phyloP scores from a whole-genome alignment of 2,797 vertebrate genomes.

The Lepidocolaptes lacrymiger region DNA sequence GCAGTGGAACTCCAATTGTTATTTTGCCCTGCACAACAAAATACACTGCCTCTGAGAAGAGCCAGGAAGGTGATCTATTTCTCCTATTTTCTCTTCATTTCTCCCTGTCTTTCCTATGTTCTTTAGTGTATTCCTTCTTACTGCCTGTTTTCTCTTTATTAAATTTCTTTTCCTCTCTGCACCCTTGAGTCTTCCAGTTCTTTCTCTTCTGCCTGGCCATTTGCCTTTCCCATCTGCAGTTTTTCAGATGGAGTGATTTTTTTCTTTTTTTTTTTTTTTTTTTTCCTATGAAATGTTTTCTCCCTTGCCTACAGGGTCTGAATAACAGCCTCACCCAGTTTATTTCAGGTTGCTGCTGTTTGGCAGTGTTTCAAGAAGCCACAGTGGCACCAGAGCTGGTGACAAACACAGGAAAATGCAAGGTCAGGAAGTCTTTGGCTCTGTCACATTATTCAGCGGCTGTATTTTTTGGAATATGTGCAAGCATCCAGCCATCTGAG shows the following conservation, averaged over 20 bases:
- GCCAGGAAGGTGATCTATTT: not conserved
- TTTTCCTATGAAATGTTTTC: not conserved
- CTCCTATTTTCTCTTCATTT: not conserved
- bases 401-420: not conserved
- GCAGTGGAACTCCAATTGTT: not conserved
- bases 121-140: not conserved
- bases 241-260: not conserved
- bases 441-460: not conserved
- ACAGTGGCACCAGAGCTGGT: not conserved
- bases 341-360: conserved; percentile 43
- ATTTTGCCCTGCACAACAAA: not conserved
- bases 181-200: not conserved
- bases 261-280: not conserved
- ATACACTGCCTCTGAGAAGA: not conserved
- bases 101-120: rapidly evolving
- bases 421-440: not conserved
- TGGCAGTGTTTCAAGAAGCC: not conserved
- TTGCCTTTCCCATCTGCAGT: not conserved
- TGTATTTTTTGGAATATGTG: not conserved
- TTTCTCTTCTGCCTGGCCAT: not conserved
- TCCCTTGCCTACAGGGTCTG: not conserved
- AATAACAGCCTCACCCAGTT: not conserved
- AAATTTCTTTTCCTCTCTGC: not conserved
- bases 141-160: not conserved
- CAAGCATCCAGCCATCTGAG: not conserved